Evolutionary conservation across 2,888 invertebrate species (phyloP).

Genomic region (Thecophora atra): DNA sequence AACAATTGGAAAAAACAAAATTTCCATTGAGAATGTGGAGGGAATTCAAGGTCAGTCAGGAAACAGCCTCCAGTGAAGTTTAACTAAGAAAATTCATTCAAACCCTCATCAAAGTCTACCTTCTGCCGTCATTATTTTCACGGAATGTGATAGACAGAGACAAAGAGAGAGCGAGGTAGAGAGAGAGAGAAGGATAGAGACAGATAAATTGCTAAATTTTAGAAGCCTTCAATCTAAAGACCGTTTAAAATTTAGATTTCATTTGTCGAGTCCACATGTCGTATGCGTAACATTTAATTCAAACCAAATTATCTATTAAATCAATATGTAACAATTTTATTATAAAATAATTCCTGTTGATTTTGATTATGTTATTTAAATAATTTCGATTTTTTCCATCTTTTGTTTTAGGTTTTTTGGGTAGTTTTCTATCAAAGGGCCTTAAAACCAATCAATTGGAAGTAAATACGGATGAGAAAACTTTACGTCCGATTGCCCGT

Average conservation of each 20-base stretch:
- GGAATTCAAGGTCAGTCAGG: too few relatives aligned
- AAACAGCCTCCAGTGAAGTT: too few relatives aligned
- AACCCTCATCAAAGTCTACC: too few relatives aligned
- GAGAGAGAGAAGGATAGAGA: too few relatives aligned
- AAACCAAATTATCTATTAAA: not conserved
- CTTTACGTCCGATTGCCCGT: conserved; percentile 73
- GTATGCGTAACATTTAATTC: conserved; percentile 14
- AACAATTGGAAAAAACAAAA: too few relatives aligned
- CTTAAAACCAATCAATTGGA: conserved; percentile 76
- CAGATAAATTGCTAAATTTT: too few relatives aligned
- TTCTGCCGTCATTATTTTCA: too few relatives aligned
- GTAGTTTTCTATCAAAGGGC: conserved; percentile 65
- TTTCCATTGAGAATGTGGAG: too few relatives aligned
- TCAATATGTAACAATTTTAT: too few relatives aligned
- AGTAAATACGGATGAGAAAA: conserved; percentile 74
- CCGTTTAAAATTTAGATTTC: not conserved
- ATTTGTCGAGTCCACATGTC: not conserved
- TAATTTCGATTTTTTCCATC: not conserved
- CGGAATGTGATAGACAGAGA: too few relatives aligned
- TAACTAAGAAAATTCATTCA: too few relatives aligned
- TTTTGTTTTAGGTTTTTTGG: conserved; percentile 59
- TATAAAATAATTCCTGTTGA: not conserved
- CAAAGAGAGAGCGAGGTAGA: too few relatives aligned
- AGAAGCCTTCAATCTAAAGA: not conserved
- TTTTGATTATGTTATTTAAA: not conserved